phyloP scores from a whole-genome alignment of 2,113 vertebrate species.

The Cynopterus brachyotis region DNA sequence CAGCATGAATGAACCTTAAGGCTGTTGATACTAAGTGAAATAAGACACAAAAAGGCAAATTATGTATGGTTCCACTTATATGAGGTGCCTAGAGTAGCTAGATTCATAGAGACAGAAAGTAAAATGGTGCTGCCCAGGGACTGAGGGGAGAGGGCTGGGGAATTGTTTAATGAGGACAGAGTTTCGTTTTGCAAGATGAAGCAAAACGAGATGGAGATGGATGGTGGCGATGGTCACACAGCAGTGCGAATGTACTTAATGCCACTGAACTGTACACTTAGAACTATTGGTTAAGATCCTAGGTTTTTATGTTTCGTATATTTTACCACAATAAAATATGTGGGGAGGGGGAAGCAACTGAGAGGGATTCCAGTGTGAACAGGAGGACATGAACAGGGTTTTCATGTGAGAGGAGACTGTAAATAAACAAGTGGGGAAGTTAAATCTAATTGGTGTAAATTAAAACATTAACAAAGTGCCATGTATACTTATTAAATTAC shows the following conservation, averaged over 20 bases:
- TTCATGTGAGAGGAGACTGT: not conserved
- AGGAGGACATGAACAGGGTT: not conserved
- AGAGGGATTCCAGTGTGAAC: not conserved
- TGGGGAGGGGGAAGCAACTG: not conserved
- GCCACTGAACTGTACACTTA: not conserved
- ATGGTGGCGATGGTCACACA: not conserved
- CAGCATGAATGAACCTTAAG: not conserved
- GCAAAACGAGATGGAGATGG: not conserved
- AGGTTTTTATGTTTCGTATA: not conserved
- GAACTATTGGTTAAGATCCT: not conserved
- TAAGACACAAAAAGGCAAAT: not conserved
- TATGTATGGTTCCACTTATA: accelerated
- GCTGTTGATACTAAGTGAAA: not conserved
- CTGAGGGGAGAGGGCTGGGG: not conserved
- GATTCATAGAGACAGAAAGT: not conserved
- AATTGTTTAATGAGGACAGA: not conserved
- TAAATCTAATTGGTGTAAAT: not conserved
- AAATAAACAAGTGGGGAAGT: not conserved
- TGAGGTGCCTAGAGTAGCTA: not conserved
- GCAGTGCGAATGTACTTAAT: not conserved
- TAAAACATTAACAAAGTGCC: not conserved
- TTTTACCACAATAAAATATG: not conserved
- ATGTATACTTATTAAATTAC: not conserved
- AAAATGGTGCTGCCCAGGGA: not conserved
- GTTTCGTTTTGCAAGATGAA: not conserved